These are phyloP conservation scores for Tragelaphus oryx DNA, from an alignment of 2,797 vertebrate genomes.

Conservation along the genomic window DNA sequence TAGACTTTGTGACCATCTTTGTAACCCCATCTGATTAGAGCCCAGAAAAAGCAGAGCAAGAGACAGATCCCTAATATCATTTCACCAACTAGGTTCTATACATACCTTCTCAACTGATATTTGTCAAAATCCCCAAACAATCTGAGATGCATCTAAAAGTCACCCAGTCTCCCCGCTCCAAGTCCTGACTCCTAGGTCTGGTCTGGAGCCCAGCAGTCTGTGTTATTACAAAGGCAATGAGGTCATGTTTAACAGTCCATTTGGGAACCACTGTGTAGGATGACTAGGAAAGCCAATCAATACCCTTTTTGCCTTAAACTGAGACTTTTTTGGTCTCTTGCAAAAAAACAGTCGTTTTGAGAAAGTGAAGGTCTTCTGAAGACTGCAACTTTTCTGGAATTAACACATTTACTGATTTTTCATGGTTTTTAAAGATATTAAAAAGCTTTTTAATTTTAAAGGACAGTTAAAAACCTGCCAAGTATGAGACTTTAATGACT, in stretches of 20 bases:
- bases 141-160: rapidly evolving
- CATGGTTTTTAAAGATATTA: not conserved
- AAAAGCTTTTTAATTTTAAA: not conserved
- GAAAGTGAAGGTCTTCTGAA: not conserved
- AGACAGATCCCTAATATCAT: not conserved
- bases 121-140: too few species aligned
- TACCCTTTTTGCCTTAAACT: not conserved
- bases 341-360: not conserved
- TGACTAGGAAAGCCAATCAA: not conserved
- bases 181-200: too few species aligned
- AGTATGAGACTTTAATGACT: not conserved
- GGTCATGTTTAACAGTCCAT: not conserved
- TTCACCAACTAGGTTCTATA: not conserved
- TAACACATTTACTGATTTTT: not conserved
- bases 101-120: not conserved
- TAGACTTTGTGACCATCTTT: not conserved
- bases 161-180: rapidly evolving
- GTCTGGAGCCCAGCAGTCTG: not conserved
- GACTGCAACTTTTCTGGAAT: not conserved
- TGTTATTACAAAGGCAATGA: not conserved
- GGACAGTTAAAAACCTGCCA: not conserved
- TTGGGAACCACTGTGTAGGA: not conserved
- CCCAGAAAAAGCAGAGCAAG: too few species aligned
- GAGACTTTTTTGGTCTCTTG: not conserved
- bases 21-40: not conserved